Evolutionary conservation across 2,888 invertebrate species (phyloP), one percentile per base, ranked within the genome.

Genomic region (Zele albiditarsus): DNA sequence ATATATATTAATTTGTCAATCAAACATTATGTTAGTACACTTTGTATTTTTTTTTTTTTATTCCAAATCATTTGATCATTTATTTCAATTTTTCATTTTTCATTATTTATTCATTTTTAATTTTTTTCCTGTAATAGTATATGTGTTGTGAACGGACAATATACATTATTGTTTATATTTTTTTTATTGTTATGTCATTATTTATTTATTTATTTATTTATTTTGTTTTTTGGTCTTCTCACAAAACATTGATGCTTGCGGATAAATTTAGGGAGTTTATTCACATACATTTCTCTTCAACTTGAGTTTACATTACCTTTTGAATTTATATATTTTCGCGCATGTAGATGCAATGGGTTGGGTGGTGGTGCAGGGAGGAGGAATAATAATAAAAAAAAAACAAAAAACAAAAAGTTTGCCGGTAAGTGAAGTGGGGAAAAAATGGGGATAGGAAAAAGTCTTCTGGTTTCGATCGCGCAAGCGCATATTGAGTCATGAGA

Each of bases 401-500:
- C 10, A 73, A 66, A 65, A 65, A 70, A 68, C 65, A 71, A 71
- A 69, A 74, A 53, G 31, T 20, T 72, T 58, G 58, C 53, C 46
- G 69, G 53, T 53, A 46, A 46, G 46, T 16, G n/a, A 8, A n/a
- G 53, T 20, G 53, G 20, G 20, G 53, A 2, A 20, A 2, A 6
- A 53, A 53, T 6, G n/a, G 5, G 42, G 12, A 12, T 4, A 20
- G 6, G 53, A 53, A 53, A 53, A 53, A 53, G 23, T 53, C 53
- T 20, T 53, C 53, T 53, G 53, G 53, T 53, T 53, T 53, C n/a
- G 27, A 75, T 71, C 49, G 79, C 79, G 78, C 79, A 79, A 77
- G 79, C 77, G 79, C 75, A 78, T 76, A 73, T 77, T 70, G 63
- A 77, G 75, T 74, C 63, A 79, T 75, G 73, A 78, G 73, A 78